Evolutionary conservation across 2,797 vertebrate species (phyloP), one percentile per base, ranked within the genome.

Genomic region (Lithobates pipiens): DNA sequence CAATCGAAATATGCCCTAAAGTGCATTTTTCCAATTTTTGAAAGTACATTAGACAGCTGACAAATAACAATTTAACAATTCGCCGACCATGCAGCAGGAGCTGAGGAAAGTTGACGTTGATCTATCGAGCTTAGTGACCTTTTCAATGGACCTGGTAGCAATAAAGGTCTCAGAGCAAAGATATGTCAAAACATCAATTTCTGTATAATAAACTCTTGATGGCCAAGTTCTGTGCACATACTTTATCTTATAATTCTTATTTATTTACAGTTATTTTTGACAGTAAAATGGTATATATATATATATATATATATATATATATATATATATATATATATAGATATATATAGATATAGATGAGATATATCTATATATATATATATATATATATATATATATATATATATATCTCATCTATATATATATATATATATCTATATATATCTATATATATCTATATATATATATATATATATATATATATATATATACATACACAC

Each of bases 41-140:
- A 61, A n/a, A 72, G 46, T 21, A 25, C 50, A 42, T 72, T 36
- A 71, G 68, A 81, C 70, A 73, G 34, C 79, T 73, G 68, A 42
- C 69, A 81, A 72, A 82, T 74, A 65, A 82, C 25, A 74, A 42
- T 82, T 82, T 67, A 82, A 73, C 68, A 72, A 80, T 80, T 80
- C 78, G 15, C 68, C 18, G 57, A 16, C 50, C 61, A 39, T 82
- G 32, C 3, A 82, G 54, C 39, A 10, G 15, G 7, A 82, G 29
- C 70, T 29, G 10, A 32, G 71, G 39, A 46, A 44, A 74, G 36
- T 44, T 82, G 80, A 82, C 71, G 27, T 73, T 82, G 70, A 82
- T 74, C 71, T 74, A 74, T 82, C 63, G 80, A 73, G 80, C 70
- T 63, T 54, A 74, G 80, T 65, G 80, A 83, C 81, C 71, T 83